These are phyloP conservation scores for Mormyrus iriodes DNA, from an alignment of 2,113 vertebrate species.

Conservation along the genomic window DNA sequence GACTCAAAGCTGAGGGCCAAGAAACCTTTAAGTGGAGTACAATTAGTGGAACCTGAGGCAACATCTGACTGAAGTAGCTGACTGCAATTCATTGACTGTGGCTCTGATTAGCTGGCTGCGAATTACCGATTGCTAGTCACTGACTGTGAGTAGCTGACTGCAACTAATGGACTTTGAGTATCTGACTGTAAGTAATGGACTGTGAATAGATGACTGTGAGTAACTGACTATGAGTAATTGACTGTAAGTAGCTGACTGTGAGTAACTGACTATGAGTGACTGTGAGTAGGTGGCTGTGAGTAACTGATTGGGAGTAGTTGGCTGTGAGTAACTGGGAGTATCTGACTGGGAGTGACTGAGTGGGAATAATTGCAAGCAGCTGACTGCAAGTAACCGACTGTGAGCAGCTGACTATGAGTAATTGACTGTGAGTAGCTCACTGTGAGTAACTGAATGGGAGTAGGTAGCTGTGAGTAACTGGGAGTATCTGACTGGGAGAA, in stretches of 20 bases:
- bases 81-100: neutral
- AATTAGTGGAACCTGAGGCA: neutral
- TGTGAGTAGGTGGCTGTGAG: neutral
- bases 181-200: neutral
- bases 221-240: too few relatives aligned
- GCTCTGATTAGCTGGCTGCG: neutral
- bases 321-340: too few relatives aligned
- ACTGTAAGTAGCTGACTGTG: neutral
- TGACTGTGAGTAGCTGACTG: neutral
- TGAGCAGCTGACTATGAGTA: too few relatives aligned
- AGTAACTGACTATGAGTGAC: neutral
- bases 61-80: neutral
- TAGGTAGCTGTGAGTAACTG: too few relatives aligned
- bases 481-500: too few relatives aligned
- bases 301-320: too few relatives aligned
- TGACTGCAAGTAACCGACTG: neutral
- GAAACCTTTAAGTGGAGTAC: neutral
- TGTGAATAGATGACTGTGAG: too few relatives aligned
- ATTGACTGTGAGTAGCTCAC: too few relatives aligned
- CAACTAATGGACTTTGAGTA: neutral
- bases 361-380: too few relatives aligned
- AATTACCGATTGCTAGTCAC: neutral
- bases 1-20: neutral
- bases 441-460: too few relatives aligned
- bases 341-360: too few relatives aligned